Conservation (phyloP, 1,140 invertebrate species). For the Drosophila malerkotliana region DNA sequence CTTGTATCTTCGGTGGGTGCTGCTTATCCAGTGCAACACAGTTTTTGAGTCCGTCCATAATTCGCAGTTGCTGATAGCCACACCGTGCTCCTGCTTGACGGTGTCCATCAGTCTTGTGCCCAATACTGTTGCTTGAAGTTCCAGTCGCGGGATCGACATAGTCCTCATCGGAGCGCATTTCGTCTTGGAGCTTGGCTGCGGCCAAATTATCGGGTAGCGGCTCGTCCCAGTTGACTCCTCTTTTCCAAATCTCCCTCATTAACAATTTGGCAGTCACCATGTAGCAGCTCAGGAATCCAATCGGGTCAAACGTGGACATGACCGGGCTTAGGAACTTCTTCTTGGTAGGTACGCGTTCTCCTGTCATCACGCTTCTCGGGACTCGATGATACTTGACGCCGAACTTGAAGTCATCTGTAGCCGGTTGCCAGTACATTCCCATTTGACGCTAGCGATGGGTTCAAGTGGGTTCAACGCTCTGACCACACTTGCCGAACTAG, state of each 20-base stretch:
- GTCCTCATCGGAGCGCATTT: too few relatives aligned
- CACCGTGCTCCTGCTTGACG: background rate
- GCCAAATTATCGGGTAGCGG: background rate
- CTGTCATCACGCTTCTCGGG: conserved; percentile 2
- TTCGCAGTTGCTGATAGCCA: background rate
- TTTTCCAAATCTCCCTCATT: background rate
- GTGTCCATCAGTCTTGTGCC: background rate
- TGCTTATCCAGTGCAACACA: background rate
- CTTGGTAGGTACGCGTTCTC: background rate
- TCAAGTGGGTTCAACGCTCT: background rate
- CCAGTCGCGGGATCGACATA: background rate
- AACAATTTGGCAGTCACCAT: background rate
- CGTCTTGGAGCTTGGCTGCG: background rate
- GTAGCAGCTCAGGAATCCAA: conserved; percentile 1
- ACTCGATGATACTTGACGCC: conserved; percentile 10
- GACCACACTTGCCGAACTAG: background rate
- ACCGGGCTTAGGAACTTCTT: conserved; percentile 6
- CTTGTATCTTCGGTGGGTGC: too few relatives aligned
- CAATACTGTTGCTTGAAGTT: background rate
- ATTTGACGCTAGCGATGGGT: too few relatives aligned
- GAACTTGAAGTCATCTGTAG: conserved; percentile 15
- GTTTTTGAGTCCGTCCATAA: background rate
- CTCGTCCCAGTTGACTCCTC: background rate
- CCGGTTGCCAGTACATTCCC: conserved; percentile 20
- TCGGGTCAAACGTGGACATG: conserved; percentile 4